A percentile compares a stretch with the other conserved stretches of the same genome.
Evolutionary conservation across 2,888 invertebrate genomes (phyloP).

Genomic region (Rhamnusium bicolor): DNA sequence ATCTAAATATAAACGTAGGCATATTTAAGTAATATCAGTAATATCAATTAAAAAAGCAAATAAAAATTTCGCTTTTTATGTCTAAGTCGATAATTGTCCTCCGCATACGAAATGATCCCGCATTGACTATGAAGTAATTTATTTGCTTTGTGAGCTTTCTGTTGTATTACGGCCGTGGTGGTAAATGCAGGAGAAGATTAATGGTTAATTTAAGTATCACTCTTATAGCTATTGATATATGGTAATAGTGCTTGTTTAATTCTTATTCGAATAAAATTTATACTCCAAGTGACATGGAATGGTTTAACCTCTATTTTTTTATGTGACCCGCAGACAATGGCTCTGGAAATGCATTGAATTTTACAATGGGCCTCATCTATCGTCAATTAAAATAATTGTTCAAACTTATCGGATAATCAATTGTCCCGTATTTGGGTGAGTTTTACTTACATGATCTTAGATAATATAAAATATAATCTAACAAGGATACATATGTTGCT

Average conservation of each 20-base stretch:
- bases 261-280: not conserved
- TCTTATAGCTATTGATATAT: slow-evolving; percentile 4
- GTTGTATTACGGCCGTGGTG: not conserved
- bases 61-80: too few species aligned
- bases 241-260: not conserved
- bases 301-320: not conserved
- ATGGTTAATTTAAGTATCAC: not conserved
- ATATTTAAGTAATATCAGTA: too few species aligned
- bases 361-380: too few species aligned
- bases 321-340: not conserved
- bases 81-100: not conserved
- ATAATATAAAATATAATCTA: too few species aligned
- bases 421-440: too few species aligned
- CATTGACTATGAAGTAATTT: not conserved
- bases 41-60: too few species aligned
- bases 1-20: too few species aligned
- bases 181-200: slow-evolving; percentile 1
- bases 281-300: not conserved
- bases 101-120: not conserved
- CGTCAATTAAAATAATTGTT: too few species aligned
- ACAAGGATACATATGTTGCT: too few species aligned
- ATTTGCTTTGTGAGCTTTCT: not conserved
- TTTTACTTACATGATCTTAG: too few species aligned
- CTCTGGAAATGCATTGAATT: not conserved
- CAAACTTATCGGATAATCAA: too few species aligned